Conservation (phyloP, 2,888 invertebrate genomes). For the Melinopterus prodromus region DNA sequence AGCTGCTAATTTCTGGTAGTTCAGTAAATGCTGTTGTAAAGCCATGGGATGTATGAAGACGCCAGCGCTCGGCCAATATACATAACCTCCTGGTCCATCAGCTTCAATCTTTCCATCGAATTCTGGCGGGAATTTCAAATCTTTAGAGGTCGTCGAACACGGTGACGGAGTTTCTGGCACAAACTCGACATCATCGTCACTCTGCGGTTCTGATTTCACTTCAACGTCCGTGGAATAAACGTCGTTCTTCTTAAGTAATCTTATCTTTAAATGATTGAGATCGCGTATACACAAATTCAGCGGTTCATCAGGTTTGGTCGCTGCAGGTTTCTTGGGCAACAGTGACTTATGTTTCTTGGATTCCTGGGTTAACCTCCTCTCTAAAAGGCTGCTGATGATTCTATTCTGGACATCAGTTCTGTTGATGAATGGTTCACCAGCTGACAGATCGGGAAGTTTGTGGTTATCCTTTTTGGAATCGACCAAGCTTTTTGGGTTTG, state of each 20-base stretch:
- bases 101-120: conserved; percentile 61
- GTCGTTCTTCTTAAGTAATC: conserved; percentile 69
- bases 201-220: conserved; percentile 68
- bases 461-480: conserved; percentile 50
- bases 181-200: conserved; percentile 64
- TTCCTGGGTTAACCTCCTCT: conserved; percentile 75
- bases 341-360: conserved; percentile 60
- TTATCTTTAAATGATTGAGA: conserved; percentile 72
- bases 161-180: conserved; percentile 54
- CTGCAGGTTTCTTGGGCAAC: conserved; percentile 46
- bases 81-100: conserved; percentile 64
- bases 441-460: conserved; percentile 40
- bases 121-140: conserved; percentile 52
- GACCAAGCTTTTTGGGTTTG: conserved; percentile 64
- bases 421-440: conserved; percentile 52
- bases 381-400: conserved; percentile 74
- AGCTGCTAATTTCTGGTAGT: conserved; percentile 78
- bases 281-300: conserved; percentile 86
- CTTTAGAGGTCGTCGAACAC: conserved; percentile 46
- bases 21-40: conserved; percentile 74
- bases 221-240: conserved; percentile 65
- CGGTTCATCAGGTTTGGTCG: conserved; percentile 72
- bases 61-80: conserved; percentile 76
- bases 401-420: conserved; percentile 74
- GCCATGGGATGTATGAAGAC: conserved; percentile 79